These are phyloP conservation scores for Moxostoma hubbsi DNA, from an alignment of 2,797 vertebrate species.

Conservation along the genomic window DNA sequence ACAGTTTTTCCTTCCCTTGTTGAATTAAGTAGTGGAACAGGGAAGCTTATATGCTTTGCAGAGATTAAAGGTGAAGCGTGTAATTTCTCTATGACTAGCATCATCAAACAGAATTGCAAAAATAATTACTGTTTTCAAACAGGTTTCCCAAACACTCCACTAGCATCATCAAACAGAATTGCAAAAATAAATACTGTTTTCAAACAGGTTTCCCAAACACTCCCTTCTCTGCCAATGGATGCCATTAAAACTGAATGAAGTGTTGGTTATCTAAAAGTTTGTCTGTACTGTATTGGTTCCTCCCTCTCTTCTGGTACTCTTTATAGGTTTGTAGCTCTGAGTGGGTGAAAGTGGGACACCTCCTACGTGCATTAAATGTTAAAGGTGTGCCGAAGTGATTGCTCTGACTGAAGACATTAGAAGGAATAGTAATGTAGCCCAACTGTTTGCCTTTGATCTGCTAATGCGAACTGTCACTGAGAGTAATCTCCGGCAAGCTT, in stretches of 20 bases:
- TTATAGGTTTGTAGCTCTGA: constrained; percentile 9
- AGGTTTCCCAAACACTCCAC: neutral
- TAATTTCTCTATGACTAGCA: neutral
- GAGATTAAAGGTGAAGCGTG: constrained; percentile 15
- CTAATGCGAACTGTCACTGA: constrained; percentile 40
- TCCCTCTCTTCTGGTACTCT: neutral
- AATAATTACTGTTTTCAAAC: neutral
- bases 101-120: neutral
- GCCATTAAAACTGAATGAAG: neutral
- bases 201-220: too few species aligned
- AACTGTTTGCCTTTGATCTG: constrained; percentile 50
- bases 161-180: too few species aligned
- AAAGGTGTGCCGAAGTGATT: constrained; percentile 37
- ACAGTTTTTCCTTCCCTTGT: neutral
- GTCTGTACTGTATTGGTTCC: constrained; percentile 12
- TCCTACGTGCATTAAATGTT: constrained; percentile 51
- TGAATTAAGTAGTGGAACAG: constrained; percentile 13
- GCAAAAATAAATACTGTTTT: too few species aligned
- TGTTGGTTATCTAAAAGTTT: constrained; percentile 15
- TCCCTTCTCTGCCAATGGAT: neutral
- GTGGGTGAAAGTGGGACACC: constrained; percentile 4
- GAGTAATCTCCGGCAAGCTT: constrained; percentile 46
- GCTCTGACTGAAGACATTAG: constrained; percentile 42
- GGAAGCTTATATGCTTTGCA: neutral
- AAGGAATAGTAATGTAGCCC: constrained; percentile 48